Conservation (phyloP, 2,113 vertebrate genomes). For the Piaya cayana region DNA sequence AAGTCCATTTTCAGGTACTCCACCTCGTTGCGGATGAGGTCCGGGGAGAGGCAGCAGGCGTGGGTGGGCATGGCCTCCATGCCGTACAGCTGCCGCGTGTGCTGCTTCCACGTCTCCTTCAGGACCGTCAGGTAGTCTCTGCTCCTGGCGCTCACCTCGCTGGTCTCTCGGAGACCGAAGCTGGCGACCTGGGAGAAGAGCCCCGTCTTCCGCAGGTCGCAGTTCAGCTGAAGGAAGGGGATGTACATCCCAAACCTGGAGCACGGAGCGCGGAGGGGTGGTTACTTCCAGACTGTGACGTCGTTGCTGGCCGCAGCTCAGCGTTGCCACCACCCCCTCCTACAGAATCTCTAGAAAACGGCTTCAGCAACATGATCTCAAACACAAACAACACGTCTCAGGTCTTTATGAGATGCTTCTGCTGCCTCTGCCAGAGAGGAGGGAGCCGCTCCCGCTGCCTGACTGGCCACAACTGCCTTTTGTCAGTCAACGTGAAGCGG, state of each 20-base stretch:
- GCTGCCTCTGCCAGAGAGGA: neutral
- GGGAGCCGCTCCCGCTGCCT: neutral
- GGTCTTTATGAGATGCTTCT: neutral
- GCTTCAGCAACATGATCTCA: neutral
- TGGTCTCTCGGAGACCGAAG: slow-evolving; percentile 86
- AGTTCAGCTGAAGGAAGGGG: slow-evolving; percentile 92
- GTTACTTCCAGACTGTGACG: accelerated
- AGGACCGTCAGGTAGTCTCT: slow-evolving; percentile 90
- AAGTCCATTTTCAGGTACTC: slow-evolving; percentile 97
- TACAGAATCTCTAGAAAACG: neutral
- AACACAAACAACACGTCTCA: neutral
- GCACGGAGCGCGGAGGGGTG: neutral
- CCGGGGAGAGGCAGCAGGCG: slow-evolving; percentile 96
- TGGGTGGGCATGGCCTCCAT: slow-evolving; percentile 93
- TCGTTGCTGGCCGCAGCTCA: neutral
- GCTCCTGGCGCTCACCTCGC: slow-evolving; percentile 74
- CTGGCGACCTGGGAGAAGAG: slow-evolving; percentile 85
- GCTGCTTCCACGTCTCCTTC: slow-evolving; percentile 96
- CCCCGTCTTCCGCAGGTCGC: slow-evolving; percentile 83
- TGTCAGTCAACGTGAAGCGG: neutral
- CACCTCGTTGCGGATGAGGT: slow-evolving; percentile 95
- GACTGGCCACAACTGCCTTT: neutral
- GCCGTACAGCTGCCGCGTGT: slow-evolving; percentile 89
- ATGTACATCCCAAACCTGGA: slow-evolving; percentile 97
- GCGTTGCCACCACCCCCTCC: accelerated